phyloP scores from a whole-genome alignment of 2,888 invertebrate species.

The Nudaria mundana region DNA sequence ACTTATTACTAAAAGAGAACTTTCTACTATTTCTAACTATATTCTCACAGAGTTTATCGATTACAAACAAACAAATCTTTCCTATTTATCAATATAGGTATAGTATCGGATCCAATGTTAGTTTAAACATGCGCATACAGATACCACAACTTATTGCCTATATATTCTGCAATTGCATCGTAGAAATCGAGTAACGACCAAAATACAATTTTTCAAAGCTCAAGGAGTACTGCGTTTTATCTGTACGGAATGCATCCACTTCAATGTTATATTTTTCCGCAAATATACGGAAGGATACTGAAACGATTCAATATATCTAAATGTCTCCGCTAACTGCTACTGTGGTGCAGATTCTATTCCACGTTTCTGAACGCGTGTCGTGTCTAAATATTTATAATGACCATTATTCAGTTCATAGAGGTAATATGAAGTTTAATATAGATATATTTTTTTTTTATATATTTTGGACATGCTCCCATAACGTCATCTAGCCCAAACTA shows the following conservation, averaged over 20 bases:
- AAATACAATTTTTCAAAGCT: conserved; percentile 60
- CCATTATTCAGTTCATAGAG: conserved; percentile 22
- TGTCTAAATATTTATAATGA: conserved; percentile 15
- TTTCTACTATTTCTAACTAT: no score
- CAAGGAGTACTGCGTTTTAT: conserved; percentile 41
- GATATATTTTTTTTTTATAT: no score
- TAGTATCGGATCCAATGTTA: conserved; percentile 20
- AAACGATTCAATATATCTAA: conserved; percentile 32
- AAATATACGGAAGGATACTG: conserved; percentile 30
- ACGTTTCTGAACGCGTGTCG: no score
- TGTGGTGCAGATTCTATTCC: conserved; percentile 4
- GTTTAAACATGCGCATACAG: conserved; percentile 40
- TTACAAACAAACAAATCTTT: no score
- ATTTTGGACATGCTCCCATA: no score
- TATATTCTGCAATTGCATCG: conserved; percentile 36
- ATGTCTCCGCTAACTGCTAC: conserved; percentile 20
- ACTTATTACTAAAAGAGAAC: no score
- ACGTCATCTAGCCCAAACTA: no score
- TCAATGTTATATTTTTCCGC: conserved; percentile 32
- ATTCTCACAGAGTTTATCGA: no score
- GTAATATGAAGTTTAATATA: no score
- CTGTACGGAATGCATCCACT: conserved; percentile 42
- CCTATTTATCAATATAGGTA: no score
- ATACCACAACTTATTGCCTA: conserved; percentile 48
- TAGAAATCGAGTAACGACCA: conserved; percentile 34